These are phyloP conservation scores for Oryzias sinensis DNA, from an alignment of 2,797 vertebrate genomes.

Conservation along the genomic window DNA sequence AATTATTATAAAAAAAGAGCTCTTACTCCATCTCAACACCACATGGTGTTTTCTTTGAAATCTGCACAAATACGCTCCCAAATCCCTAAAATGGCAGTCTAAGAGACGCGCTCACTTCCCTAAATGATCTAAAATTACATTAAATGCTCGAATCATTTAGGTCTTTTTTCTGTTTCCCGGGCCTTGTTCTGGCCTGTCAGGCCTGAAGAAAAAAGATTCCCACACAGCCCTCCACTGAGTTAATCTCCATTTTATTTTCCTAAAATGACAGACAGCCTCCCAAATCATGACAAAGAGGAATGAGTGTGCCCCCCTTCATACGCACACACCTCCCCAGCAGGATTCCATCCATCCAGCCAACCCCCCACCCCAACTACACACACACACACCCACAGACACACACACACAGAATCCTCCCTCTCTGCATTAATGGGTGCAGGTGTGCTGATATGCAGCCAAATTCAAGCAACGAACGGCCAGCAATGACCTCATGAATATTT, in stretches of 20 bases:
- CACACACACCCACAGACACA: no score
- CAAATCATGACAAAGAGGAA: conserved; percentile 72
- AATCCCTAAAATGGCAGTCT: background rate
- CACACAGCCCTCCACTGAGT: conserved; percentile 53
- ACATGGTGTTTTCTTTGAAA: conserved; percentile 15
- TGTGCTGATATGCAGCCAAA: conserved; percentile 67
- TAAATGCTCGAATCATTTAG: conserved; percentile 23
- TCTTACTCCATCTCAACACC: conserved; percentile 29
- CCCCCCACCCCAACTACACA: background rate
- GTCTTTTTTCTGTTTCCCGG: conserved; percentile 24
- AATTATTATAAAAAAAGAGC: conserved; percentile 59
- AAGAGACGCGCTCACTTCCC: background rate
- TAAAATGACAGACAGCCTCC: conserved; percentile 69
- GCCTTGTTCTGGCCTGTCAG: conserved; percentile 59
- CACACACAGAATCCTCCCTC: conserved; percentile 14
- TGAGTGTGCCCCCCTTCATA: conserved; percentile 24
- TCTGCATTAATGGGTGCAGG: conserved; percentile 64
- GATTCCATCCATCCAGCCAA: conserved; percentile 14
- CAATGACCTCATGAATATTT: conserved; percentile 34
- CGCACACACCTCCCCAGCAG: conserved; percentile 10
- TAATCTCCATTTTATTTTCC: conserved; percentile 69
- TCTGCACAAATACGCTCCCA: background rate
- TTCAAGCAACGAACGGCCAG: conserved; percentile 42
- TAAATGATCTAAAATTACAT: conserved; percentile 10
- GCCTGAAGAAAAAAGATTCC: conserved; percentile 48